Percentiles rank a stretch among this genome's conserved stretches.
phyloP scores from a whole-genome alignment of 2,113 vertebrate species.

The Phasianus colchicus region DNA sequence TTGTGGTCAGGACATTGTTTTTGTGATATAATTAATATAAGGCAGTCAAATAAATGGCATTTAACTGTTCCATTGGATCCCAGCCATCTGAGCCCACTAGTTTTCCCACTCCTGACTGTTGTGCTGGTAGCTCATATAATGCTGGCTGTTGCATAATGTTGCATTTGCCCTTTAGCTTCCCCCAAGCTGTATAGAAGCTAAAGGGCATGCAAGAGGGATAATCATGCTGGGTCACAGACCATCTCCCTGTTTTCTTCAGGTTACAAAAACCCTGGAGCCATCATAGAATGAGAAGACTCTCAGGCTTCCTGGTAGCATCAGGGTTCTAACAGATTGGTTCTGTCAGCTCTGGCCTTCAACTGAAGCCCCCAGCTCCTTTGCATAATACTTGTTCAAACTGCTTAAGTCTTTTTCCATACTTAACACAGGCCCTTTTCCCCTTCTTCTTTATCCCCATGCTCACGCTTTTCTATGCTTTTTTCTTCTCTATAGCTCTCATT shows the following conservation, averaged over 20 bases:
- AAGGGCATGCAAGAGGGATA: neutral
- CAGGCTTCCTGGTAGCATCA: neutral
- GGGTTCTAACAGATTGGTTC: neutral
- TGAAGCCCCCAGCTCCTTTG: neutral
- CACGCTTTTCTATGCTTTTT: neutral
- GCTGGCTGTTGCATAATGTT: rapidly evolving
- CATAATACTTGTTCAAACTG: neutral
- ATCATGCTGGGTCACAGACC: rapidly evolving
- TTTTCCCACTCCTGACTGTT: neutral
- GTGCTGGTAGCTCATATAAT: neutral
- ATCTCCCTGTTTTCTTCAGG: neutral
- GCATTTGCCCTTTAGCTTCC: neutral
- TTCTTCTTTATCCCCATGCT: neutral
- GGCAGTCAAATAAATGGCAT: neutral
- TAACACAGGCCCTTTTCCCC: neutral
- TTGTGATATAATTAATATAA: neutral
- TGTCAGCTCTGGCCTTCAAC: neutral
- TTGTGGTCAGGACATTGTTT: neutral
- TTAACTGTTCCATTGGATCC: neutral
- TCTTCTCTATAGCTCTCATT: neutral
- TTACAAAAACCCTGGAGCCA: neutral
- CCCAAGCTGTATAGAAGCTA: neutral
- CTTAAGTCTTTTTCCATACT: neutral
- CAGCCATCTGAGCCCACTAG: neutral
- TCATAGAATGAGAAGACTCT: neutral